Evolutionary conservation across 2,888 invertebrate genomes (phyloP), one percentile per base, ranked within the genome.

Genomic region (Operophtera brumata): DNA sequence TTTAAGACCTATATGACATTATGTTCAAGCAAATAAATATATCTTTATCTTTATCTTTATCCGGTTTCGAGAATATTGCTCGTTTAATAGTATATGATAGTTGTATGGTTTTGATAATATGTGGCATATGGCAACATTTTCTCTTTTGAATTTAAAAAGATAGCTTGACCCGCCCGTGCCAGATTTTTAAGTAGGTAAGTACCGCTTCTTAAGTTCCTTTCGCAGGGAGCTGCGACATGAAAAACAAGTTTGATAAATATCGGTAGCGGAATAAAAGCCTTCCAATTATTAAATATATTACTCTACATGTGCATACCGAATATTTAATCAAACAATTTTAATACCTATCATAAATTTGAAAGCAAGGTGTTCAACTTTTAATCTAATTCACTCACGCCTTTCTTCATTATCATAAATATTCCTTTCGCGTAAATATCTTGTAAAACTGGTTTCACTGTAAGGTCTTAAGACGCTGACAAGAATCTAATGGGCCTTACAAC

Each of bases 381-480:
- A 48, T 48, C n/a, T 8, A 37, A 32, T 8, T 40, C 26, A 25
- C 8, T 14, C 10, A 44, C 13, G 8, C 28, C 45, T 46, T 52
- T 52, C 51, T 41, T 40, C 39, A 46, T 52, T 46, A 46, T 34
- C 45, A 46, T 52, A 30, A 46, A 34, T 30, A n/a, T 37, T 44
- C 14, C 32, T 44, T 44, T 50, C 37, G 43, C 30, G 50, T 52
- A 43, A 39, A 45, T 40, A 32, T 14, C 9, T 6, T 20, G 20
- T 20, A 47, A 12, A 47, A 46, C 40, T 25, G 11, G 35, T 46
- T 46, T 30, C 5, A 46, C 34, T 35, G 39, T 25, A 51, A 45
- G 50, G 32, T 43, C 13, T 39, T 9, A 20, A 20, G n/a, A n/a
- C n/a, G n/a, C n/a, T n/a, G n/a, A n/a, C n/a, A n/a, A n/a, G n/a